phyloP scores from a whole-genome alignment of 2,113 vertebrate genomes.

The Gopherus evgoodei region DNA sequence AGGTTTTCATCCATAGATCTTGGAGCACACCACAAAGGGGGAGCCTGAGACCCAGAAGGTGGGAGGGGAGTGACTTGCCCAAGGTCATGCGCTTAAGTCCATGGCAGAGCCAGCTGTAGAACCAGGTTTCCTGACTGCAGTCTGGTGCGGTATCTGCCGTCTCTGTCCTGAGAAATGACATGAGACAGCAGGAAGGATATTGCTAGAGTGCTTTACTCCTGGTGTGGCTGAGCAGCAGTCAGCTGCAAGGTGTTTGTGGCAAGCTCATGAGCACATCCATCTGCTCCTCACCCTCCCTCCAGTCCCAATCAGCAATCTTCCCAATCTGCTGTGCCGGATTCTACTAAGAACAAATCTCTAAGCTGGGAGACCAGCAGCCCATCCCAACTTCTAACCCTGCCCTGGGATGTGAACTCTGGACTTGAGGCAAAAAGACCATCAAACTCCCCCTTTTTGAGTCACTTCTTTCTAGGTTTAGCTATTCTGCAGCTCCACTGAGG shows the following conservation, averaged over 20 bases:
- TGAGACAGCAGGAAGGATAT: not conserved
- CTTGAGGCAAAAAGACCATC: not conserved
- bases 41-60: not conserved
- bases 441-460: conserved; percentile 30
- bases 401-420: not conserved
- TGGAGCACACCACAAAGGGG: not conserved
- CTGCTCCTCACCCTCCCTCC: accelerated
- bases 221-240: not conserved
- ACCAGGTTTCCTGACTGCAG: not conserved
- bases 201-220: not conserved
- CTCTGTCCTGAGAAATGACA: not conserved
- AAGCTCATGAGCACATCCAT: accelerated
- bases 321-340: not conserved
- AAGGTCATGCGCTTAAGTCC: not conserved
- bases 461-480: conserved; percentile 51
- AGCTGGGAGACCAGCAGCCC: not conserved
- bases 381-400: not conserved
- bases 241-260: not conserved
- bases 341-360: not conserved
- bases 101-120: not conserved
- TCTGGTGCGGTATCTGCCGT: not conserved
- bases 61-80: not conserved
- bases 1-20: not conserved
- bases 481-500: conserved; percentile 34
- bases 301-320: not conserved